Base-by-base conservation (phyloP, 1,140 invertebrate species). In the Drosophila athabasca region DNA sequence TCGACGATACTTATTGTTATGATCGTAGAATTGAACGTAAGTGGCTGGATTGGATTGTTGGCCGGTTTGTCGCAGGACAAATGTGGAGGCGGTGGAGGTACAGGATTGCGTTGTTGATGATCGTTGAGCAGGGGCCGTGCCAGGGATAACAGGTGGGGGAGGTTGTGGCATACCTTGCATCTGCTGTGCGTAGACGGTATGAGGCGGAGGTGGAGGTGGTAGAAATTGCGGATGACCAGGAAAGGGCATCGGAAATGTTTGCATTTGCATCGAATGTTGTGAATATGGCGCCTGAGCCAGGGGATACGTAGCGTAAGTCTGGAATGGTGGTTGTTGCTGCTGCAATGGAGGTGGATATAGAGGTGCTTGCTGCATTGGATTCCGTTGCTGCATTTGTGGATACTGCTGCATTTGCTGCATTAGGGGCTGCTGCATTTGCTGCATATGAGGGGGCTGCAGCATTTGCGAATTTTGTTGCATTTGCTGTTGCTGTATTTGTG, bases 21-120 rank as follows among this genome's bases (percentile, higher is more conserved):
- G 90, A 62, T 91, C 90, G 48, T 83, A 91, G 46, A 83, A 91
- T 43, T 91, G 78, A n/a, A 91, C 82, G 9, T 53, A 44, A 7
- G n/a, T 26, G 29, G 45, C n/a, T 29, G 43, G n/a, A 22, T 31
- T n/a, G 9, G 43, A 6, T 3, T 17, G n/a, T 44, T 49, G 31
- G 45, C n/a, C 51, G 7, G 8, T 31, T 26, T 67, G 70, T 3
- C 62, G 51, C 50, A 54, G 2, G 5, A 52, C 31, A 35, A 45
- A 57, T 0, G 80, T 71, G 17, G 41, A 19, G 17, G 24, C 54
- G 0, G 69, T 69, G 24, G 83, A 64, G 6, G 62, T 54, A 11
- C 53, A 24, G 1, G 67, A 59, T 1, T 74, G 51, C 3, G 53
- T 49, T 31, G 62, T 43, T 8, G 62, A 11, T 4, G 49, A 43